A percentile compares a stretch with the other conserved stretches of the same genome.
These are phyloP conservation scores for Lithosia quadra DNA, from an alignment of 2,888 invertebrate species.

Conservation along the genomic window DNA sequence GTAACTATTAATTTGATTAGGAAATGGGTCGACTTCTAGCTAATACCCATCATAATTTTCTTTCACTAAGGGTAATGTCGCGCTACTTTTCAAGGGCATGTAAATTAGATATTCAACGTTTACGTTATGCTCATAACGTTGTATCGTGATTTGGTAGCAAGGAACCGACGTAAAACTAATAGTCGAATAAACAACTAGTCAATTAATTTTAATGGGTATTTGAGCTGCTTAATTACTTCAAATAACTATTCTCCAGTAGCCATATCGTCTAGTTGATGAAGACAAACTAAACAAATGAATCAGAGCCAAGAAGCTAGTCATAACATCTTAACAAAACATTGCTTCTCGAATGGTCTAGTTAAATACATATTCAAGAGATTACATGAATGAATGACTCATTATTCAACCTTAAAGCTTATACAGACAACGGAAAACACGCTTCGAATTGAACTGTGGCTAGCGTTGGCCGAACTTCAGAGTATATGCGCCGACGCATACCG, in stretches of 20 bases:
- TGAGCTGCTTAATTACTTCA: not conserved
- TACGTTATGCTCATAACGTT: too few species aligned
- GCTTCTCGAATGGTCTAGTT: conserved; percentile 33
- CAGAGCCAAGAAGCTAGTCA: conserved; percentile 16
- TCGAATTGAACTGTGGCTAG: not conserved
- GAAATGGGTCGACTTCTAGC: too few species aligned
- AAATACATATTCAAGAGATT: conserved; percentile 41
- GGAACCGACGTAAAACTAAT: too few species aligned
- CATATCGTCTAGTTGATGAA: conserved; percentile 7
- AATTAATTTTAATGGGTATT: not conserved
- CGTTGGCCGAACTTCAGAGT: not conserved
- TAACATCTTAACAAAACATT: conserved; percentile 37
- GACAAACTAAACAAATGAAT: conserved; percentile 22
- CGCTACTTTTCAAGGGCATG: too few species aligned
- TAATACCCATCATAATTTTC: too few species aligned
- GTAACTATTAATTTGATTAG: too few species aligned
- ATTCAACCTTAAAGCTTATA: conserved; percentile 18
- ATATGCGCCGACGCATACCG: not conserved
- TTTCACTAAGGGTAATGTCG: too few species aligned
- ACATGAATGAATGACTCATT: conserved; percentile 63
- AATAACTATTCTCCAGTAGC: not conserved
- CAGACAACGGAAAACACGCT: not conserved
- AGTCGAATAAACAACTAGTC: too few species aligned
- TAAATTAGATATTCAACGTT: too few species aligned
- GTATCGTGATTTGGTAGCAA: too few species aligned